These are phyloP conservation scores for human DNA, from an alignment of 2,113 vertebrate genomes.

Conservation along the genomic window GRCh38 chr1:51867501-51868000, in stretches of 20 bases:
- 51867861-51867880: not conserved
- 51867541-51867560: constrained; percentile 27
- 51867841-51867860: not conserved
- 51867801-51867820: not conserved
- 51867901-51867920: not conserved
- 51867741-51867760: not conserved
- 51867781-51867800: not conserved
- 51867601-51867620: not conserved
- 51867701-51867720: not conserved
- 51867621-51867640: not conserved
- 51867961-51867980: constrained; percentile 6
- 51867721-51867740: constrained; percentile 23
- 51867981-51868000: not conserved
- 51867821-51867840: not conserved
- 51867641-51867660: not conserved
- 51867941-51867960: not conserved
- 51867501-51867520: not conserved
- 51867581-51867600: not conserved
- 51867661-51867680: not conserved
- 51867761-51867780: not conserved
- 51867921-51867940: constrained; percentile 3
- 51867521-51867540: not conserved
- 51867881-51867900: not conserved
- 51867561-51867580: not conserved
- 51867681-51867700: not conserved